phyloP scores from a whole-genome alignment of 2,888 invertebrate genomes.

The Dolomedes plantarius region DNA sequence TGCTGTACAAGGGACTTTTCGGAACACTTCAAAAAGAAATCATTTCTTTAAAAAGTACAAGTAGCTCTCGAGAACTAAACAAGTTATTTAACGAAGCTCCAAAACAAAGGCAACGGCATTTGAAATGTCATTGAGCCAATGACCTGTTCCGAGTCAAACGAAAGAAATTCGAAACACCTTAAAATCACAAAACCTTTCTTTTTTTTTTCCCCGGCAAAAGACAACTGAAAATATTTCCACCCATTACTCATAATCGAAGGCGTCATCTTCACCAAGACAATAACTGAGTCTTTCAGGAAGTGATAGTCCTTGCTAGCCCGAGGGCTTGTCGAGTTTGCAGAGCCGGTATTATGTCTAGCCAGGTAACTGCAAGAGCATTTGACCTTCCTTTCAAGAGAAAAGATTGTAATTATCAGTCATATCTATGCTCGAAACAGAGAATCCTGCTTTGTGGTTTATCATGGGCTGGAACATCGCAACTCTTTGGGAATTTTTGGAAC shows the following conservation, averaged over 20 bases:
- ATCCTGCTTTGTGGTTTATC: not conserved
- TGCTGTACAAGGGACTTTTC: too few species aligned
- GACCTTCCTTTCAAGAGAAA: not conserved
- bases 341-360: not conserved
- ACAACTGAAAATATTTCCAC: not conserved
- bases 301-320: not conserved
- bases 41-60: too few species aligned
- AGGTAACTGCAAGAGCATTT: not conserved
- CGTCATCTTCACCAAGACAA: slow-evolving; percentile 9
- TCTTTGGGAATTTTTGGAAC: too few species aligned
- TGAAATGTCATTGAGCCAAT: not conserved
- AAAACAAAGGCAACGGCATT: not conserved
- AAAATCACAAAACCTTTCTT: not conserved
- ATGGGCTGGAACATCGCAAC: not conserved
- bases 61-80: too few species aligned
- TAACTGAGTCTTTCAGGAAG: slow-evolving; percentile 1
- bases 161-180: not conserved
- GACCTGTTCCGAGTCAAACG: not conserved
- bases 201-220: too few species aligned
- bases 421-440: not conserved
- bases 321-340: slow-evolving; percentile 8
- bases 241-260: not conserved
- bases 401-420: not conserved
- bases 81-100: too few species aligned
- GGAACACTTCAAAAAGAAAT: too few species aligned